phyloP scores from a whole-genome alignment of 1,140 invertebrate genomes.

The Scaptomyza hsui region DNA sequence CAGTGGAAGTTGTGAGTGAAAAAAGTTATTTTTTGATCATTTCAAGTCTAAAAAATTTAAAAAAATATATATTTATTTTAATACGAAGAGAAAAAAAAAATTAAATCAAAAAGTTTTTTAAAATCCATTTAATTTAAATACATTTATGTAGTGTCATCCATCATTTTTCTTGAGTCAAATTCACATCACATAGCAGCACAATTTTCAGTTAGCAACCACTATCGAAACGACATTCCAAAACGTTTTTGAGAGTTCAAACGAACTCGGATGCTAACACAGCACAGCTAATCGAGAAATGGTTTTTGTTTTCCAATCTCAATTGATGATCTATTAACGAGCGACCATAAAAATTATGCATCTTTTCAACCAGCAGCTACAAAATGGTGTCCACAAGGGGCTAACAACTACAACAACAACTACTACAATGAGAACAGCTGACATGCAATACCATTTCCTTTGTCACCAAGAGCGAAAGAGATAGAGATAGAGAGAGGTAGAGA shows the following conservation, averaged over 20 bases:
- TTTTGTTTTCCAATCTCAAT: slow-evolving; percentile 63
- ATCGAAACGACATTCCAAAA: slow-evolving; percentile 49
- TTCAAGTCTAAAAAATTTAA: too few relatives aligned
- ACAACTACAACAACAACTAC: slow-evolving; percentile 17
- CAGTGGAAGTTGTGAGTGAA: too few relatives aligned
- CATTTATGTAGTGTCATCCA: too few relatives aligned
- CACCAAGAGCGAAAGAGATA: slow-evolving; percentile 13
- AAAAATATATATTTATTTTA: too few relatives aligned
- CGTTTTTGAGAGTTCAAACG: slow-evolving; percentile 37
- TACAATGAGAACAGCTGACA: slow-evolving; percentile 49
- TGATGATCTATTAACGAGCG: slow-evolving; percentile 76
- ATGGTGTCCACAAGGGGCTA: slow-evolving; percentile 62
- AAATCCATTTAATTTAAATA: too few relatives aligned
- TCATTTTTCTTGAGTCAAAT: neutral
- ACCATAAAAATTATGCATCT: slow-evolving; percentile 79
- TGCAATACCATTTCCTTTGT: slow-evolving; percentile 78
- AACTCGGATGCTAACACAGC: slow-evolving; percentile 54
- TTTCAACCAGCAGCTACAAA: slow-evolving; percentile 56
- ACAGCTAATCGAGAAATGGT: slow-evolving; percentile 38
- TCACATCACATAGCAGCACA: neutral
- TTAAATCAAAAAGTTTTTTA: too few relatives aligned
- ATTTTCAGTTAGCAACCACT: slow-evolving; percentile 9
- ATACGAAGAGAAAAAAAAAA: too few relatives aligned
- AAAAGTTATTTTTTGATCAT: too few relatives aligned
- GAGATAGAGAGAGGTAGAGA: slow-evolving; percentile 8